Evolutionary conservation across 2,113 vertebrate genomes (phyloP).

Genomic region (Centropristis striata): DNA sequence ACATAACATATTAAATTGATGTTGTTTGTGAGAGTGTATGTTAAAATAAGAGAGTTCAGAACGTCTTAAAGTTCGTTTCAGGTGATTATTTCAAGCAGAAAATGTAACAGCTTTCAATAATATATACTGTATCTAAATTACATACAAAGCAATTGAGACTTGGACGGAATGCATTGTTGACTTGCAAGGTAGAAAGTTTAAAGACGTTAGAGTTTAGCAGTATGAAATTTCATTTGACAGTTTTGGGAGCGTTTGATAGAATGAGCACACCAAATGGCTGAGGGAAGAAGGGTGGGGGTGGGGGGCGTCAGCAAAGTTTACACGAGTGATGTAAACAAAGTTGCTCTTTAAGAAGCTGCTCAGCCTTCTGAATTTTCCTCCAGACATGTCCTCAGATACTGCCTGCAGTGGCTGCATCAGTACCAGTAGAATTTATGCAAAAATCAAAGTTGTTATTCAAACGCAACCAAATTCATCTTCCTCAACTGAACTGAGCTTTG

Average conservation of each 20-base stretch:
- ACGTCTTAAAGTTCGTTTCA: background rate
- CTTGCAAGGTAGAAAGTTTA: slow-evolving; percentile 22
- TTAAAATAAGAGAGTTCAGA: too few species aligned
- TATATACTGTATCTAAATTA: background rate
- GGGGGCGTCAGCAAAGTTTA: slow-evolving; percentile 1
- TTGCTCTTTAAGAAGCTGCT: slow-evolving; percentile 38
- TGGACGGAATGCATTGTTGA: slow-evolving; percentile 6
- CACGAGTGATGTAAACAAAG: slow-evolving; percentile 42
- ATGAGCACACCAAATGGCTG: slow-evolving; percentile 55
- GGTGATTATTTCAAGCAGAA: background rate
- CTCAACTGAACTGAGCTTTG: slow-evolving; percentile 41
- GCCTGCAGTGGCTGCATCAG: background rate
- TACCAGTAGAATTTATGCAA: slow-evolving; percentile 3
- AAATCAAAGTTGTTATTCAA: slow-evolving; percentile 60
- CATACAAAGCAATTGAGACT: background rate
- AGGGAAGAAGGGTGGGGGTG: background rate
- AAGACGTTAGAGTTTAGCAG: slow-evolving; percentile 22
- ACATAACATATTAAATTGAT: too few species aligned
- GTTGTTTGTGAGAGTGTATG: too few species aligned
- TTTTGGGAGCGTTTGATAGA: slow-evolving; percentile 56
- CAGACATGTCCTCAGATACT: slow-evolving; percentile 6
- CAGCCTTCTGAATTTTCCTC: slow-evolving; percentile 12
- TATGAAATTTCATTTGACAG: slow-evolving; percentile 46
- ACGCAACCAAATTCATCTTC: slow-evolving; percentile 14
- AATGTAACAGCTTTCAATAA: background rate